Evolutionary conservation across 2,797 vertebrate genomes (phyloP), one percentile per base, ranked within the genome.

Genomic region (Myotis daubentonii): DNA sequence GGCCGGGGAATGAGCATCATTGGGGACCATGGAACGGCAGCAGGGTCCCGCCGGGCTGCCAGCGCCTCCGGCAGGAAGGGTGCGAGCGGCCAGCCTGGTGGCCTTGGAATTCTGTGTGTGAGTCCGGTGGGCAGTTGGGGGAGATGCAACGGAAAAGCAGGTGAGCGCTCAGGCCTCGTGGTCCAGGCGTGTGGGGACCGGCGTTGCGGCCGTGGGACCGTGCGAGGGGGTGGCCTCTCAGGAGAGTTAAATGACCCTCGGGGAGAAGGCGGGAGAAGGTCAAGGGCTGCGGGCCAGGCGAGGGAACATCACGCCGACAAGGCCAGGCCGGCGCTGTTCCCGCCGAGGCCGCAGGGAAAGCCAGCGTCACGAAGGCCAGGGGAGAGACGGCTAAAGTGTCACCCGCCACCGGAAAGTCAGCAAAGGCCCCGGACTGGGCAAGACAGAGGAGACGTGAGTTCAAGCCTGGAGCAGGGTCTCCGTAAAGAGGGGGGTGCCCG

Each of bases 61-160:
- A 49, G 41, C 49, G 0, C 41, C 44, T 47, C n/a, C 0, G 0
- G 6, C 44, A 62, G 6, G 8, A n/a, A 13, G 41, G 2, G 38
- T 3, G 53, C 8, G 1, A 15, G 65, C 25, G 30, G 0, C 2
- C 0, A 9, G 57, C 10, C 44, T 10, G 47, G 23, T 20, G 70
- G 25, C 25, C 88, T 55, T 4, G 88, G 79, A 60, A 33, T 95
- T 95, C 96, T 51, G 1, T 23, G 68, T 95, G 95, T 85, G 51
- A 19, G 51, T 75, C 93, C 85, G 0, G 94, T 93, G 90, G 96
- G 57, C 96, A 97, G 97, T 95, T 97, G 96, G 95, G 68, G 87
- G 82, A 84, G 55, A 95, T 96, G 94, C 70, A 85, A 38, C 38
- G 13, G 84, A 92, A 36, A 33, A 66, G 78, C 70, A 93, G 95